Evolutionary conservation across 2,888 invertebrate species (phyloP), one percentile per base, ranked within the genome.

Genomic region (Bimastos eiseni): DNA sequence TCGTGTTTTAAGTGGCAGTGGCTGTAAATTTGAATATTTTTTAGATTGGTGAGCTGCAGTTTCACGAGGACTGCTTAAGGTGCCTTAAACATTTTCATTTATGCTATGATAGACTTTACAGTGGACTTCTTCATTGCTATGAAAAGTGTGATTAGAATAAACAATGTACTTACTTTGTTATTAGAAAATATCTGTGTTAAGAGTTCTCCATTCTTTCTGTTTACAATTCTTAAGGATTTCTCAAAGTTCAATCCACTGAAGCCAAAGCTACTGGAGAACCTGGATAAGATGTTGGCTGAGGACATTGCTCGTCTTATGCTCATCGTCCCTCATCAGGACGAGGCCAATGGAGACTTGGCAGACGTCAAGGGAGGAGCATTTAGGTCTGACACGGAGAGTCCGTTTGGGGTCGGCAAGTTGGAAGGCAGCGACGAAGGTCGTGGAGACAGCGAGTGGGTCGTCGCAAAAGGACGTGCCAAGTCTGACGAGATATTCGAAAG

Each of bases 381-480:
- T 95, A 98, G 98, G 95, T 97, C 97, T 92, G 90, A 99, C 95
- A 98, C 98, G 95, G 97, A 97, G 93, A 91, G 91, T 70, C 95
- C 95, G 13, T 95, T 95, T 91, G 94, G 94, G 11, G 92, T 94
- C 49, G 95, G 95, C 11, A 92, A 93, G 6, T 95, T 95, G 91
- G 99, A 99, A 96, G 99, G 99, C 91, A 97, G 98, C 93, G 98
- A 99, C 96, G 98, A 98, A 90, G 99, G 99, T 88, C 97, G 94
- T 13, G 98, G 98, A 1, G 99, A 99, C 95, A 97, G 97, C 92
- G 98, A 98, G 95, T 99, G 99, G 99, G 97, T 99, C 94, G 98
- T 99, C 94, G 97, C 96, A 95, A 97, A 97, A 95, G 97, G 98
- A 94, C 97, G 98, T 94, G 96, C 97, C 91, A 97, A 97, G 94